Base-by-base conservation (phyloP, 2,888 invertebrate species). In the Crepidodera aurea region DNA sequence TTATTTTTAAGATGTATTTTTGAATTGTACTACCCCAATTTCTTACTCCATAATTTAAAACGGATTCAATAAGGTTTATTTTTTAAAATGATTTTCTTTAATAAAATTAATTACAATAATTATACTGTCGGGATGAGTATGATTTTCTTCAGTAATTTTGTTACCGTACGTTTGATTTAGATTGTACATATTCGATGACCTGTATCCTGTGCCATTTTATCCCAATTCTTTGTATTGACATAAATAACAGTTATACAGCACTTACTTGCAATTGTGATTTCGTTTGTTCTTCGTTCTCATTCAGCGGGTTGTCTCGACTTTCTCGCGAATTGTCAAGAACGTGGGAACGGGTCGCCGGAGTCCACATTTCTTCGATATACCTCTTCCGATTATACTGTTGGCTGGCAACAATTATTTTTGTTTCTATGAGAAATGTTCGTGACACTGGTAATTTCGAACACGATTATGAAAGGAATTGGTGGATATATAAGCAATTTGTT, bases 351-450 rank as follows among this genome's bases (percentile, higher is more conserved):
- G n/a, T 48, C 13, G 29, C 25, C 8, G 48, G 48, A 13, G 48
- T 27, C 27, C 27, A 48, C 48, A 48, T 48, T 48, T 48, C 48
- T 48, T 48, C 22, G 7, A 37, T 15, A 15, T 12, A 7, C 13
- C 27, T 46, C 48, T 48, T 48, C 48, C 48, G 25, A 48, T 46
- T 46, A 25, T 46, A 46, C 46, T 46, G 46, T 25, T 27, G 48
- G 7, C 27, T 22, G 22, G 29, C 22, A 27, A 48, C 29, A 48
- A 48, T 48, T 48, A 48, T 48, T 48, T 16, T 29, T 29, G 27
- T 15, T 29, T 48, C 13, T 19, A 29, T 48, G 29, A 25, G 48
- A 48, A 48, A 16, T 7, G 15, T 48, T 48, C 48, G 48, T 48
- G 48, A 48, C 48, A 48, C 48, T 10, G 29, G 48, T 15, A 48